phyloP scores from a whole-genome alignment of 2,888 invertebrate genomes.

The Patella pellucida region DNA sequence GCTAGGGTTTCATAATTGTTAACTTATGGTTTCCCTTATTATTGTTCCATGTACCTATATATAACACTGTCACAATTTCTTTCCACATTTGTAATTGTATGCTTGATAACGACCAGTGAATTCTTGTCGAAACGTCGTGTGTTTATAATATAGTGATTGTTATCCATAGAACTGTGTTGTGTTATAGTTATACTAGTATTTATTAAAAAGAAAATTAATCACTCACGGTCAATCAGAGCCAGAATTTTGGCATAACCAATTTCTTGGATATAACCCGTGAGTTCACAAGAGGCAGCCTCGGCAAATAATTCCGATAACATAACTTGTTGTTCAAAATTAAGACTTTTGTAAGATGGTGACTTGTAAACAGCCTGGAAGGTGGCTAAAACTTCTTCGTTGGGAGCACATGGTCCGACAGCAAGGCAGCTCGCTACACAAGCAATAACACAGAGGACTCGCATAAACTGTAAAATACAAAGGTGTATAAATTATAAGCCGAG shows the following conservation, averaged over 20 bases:
- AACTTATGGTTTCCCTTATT: too few species aligned
- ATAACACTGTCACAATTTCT: too few species aligned
- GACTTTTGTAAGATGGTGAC: constrained; percentile 13
- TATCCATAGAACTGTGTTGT: too few species aligned
- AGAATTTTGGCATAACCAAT: constrained; percentile 18
- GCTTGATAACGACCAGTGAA: too few species aligned
- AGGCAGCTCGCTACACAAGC: not conserved
- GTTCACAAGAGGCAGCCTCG: constrained; percentile 21
- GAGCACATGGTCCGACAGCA: constrained; percentile 22
- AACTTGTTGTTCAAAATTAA: constrained; percentile 18
- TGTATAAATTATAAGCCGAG: not conserved
- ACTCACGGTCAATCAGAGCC: constrained; percentile 23
- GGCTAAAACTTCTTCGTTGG: constrained; percentile 18
- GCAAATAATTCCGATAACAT: constrained; percentile 19
- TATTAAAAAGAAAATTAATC: too few species aligned
- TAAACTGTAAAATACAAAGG: not conserved
- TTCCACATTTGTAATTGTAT: too few species aligned
- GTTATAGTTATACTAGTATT: too few species aligned
- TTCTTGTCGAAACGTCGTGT: too few species aligned
- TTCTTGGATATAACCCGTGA: constrained; percentile 17
- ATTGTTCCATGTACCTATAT: too few species aligned
- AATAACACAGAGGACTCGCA: not conserved
- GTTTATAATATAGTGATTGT: too few species aligned
- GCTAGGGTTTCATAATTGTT: too few species aligned
- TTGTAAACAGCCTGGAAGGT: constrained; percentile 4